Base-by-base conservation (phyloP, 2,888 invertebrate species). In the Lypha dubia region DNA sequence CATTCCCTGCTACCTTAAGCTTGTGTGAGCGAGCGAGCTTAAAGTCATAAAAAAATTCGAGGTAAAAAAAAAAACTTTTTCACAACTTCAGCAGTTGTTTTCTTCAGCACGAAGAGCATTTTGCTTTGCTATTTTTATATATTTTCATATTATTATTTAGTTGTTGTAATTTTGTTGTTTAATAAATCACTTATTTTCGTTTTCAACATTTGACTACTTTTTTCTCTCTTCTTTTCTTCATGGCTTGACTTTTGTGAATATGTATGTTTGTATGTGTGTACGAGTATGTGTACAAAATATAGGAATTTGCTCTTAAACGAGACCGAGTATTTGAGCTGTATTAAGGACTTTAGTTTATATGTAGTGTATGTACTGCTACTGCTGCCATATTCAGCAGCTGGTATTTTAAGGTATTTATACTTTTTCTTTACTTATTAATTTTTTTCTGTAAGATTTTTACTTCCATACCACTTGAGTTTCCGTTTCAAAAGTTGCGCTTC, bases 401-500 rank as follows among this genome's bases (percentile, higher is more conserved):
- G 35, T 67, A 38, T 77, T 49, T 49, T 35, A 32, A 24, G 22
- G 17, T 68, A 68, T 60, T 60, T 77, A 60, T 68, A 20, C 17
- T 58, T 7, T n/a, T 46, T 49, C n/a, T n/a, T n/a, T n/a, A n/a
- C n/a, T n/a, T n/a, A n/a, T n/a, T n/a, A n/a, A 51, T 44, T 51
- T 62, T 35, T 74, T 74, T 28, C 53, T 75, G 3, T 24, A 35
- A 28, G 20, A 62, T 77, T 82, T 65, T 56, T 38, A 58, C 70
- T 82, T 76, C 56, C 84, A 84, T 84, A 81, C 84, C 84, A 84
- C 84, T 84, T 84, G 81, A 81, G 84, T 84, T 84, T 81, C 77
- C 84, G 84, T 81, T 84, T 84, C 77, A 79, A 81, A 81, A 79
- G 84, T 81, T 84, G 81, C 84, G 84, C 84, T 84, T 84, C 81